Base-by-base conservation (phyloP, 2,113 vertebrate species). In the Misgurnus mizolepis region DNA sequence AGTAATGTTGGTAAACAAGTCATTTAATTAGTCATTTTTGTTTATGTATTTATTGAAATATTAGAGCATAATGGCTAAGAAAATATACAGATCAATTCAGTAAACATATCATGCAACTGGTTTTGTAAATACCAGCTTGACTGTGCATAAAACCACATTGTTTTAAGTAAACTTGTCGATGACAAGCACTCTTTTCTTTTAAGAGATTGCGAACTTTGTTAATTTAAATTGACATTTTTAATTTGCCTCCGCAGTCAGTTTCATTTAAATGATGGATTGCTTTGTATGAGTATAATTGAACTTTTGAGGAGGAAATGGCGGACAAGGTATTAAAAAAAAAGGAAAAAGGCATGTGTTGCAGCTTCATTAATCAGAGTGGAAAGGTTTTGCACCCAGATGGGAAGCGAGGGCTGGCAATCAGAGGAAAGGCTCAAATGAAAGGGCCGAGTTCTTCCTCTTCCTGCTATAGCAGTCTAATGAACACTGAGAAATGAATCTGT, bases 181-280 rank as follows among this genome's bases (percentile, higher is more conserved):
- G 15, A 43, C 79, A 71, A 34, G 47, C 17, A 77, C 80, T 40
- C 40, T 79, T 56, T 78, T 71, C 68, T 67, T 65, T 61, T 2
- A 62, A 61, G 14, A 77, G 79, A 82, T 14, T 69, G 47, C 34
- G 61, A 87, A 84, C 81, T 78, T 56, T 82, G 82, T 84, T 93
- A 91, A 94, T 93, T 92, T 89, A 89, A 92, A 93, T 90, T 89
- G 91, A 88, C 93, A 92, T 87, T 86, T 94, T 92, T 92, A 91
- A 93, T 94, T 94, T 92, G 83, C 88, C 89, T 87, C 85, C 85
- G 74, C 87, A 85, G 90, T 89, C 89, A 80, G 86, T 90, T 91
- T 88, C 89, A 88, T 92, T 90, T 87, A 86, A 75, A 87, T 94
- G 92, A 93, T 92, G 89, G 91, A 93, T 93, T 91, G 87, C 88